Base-by-base conservation (phyloP, 2,797 vertebrate genomes). In the Anas bahamensis region DNA sequence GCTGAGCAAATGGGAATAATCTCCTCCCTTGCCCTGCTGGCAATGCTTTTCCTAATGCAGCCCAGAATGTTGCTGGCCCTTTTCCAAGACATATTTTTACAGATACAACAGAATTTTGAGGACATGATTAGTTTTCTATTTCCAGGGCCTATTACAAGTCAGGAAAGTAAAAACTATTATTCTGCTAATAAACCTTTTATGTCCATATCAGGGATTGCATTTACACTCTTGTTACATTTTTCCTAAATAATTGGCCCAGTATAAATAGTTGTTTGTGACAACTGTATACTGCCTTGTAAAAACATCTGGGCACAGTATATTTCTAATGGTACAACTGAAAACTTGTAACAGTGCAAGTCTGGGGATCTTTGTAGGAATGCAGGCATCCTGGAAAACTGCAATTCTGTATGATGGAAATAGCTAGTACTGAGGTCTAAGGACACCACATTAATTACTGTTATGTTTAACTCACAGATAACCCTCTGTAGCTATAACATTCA, bases 381-480 rank as follows among this genome's bases (percentile, higher is more conserved):
- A 87, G 19, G 24, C 69, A 83, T 77, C 63, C 37, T 50, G 55
- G 69, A 90, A 92, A 88, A 81, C 28, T n/a, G 23, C 44, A 74
- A 4, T 46, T 83, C 42, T 39, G 61, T 63, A 85, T 35, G 55
- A 69, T 0, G 74, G 3, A 52, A 89, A 85, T 80, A 91, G 21
- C 35, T 88, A 74, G 10, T 23, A 11, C 35, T 80, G 73, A 90
- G 73, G 77, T 87, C 44, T 69, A 59, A 94, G 80, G 86, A 85
- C 10, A 84, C 35, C 53, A 87, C 72, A 93, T 53, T 74, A 90
- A 94, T 88, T 76, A 86, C 59, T 18, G 42, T 48, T 63, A 46
- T 11, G 31, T 80, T 94, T 85, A 83, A 87, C 59, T 87, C 50
- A 70, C 19, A 91, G 93, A 90, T 87, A 94, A 91, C 88, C 75